Evolutionary conservation across 2,888 invertebrate species (phyloP).

Genomic region (Pheosia tremula): DNA sequence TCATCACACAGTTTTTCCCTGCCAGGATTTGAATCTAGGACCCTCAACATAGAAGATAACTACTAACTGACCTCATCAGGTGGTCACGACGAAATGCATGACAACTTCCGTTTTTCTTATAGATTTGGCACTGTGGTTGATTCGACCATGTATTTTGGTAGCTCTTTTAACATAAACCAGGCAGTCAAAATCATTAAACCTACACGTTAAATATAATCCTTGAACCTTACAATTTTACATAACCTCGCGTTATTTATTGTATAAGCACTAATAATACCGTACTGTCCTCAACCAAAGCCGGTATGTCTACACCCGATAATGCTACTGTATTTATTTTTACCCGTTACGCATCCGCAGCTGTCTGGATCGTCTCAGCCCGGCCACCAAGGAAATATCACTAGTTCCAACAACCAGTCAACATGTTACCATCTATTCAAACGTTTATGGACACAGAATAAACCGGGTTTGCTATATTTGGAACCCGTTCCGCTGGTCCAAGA

Average conservation of each 20-base stretch:
- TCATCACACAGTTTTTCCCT: too few species aligned
- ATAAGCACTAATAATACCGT: conserved; percentile 76
- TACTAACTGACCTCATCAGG: too few species aligned
- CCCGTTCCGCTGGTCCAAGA: conserved; percentile 58
- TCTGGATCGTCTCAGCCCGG: conserved; percentile 75
- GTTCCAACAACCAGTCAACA: conserved; percentile 47
- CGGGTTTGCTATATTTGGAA: conserved; percentile 74
- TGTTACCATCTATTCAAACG: conserved; percentile 40
- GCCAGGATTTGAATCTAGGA: too few species aligned
- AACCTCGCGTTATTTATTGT: conserved; percentile 47
- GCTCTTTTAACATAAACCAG: too few species aligned
- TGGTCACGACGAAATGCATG: too few species aligned
- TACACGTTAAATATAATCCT: conserved; percentile 13
- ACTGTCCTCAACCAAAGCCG: conserved; percentile 74
- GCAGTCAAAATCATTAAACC: too few species aligned
- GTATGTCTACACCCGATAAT: conserved; percentile 79
- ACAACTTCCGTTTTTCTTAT: too few species aligned
- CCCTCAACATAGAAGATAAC: too few species aligned
- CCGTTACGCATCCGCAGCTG: conserved; percentile 81
- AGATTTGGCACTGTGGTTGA: too few species aligned
- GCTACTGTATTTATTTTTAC: conserved; percentile 83
- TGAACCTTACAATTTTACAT: conserved; percentile 38
- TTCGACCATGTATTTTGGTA: too few species aligned
- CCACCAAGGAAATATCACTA: conserved; percentile 71
- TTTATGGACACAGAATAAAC: conserved; percentile 49